These are phyloP conservation scores for Greenwoodochromis staneri DNA, from an alignment of 2,113 vertebrate genomes.

Conservation along the genomic window DNA sequence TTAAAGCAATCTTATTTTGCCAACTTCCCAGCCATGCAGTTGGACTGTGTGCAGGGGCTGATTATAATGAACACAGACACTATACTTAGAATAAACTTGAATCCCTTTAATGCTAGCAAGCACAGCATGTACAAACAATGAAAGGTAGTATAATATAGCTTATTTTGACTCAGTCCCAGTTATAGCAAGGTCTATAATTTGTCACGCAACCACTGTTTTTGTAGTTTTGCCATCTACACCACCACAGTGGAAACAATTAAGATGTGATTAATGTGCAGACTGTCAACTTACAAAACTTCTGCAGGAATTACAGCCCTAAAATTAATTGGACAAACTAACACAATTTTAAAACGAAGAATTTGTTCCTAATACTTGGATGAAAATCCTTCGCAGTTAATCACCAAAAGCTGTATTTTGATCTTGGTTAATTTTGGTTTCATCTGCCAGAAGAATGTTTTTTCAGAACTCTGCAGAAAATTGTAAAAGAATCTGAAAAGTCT, in stretches of 20 bases:
- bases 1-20: background rate
- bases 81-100: background rate
- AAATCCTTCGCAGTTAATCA: background rate
- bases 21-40: background rate
- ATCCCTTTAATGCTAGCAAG: background rate
- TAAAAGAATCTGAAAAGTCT: background rate
- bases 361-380: background rate
- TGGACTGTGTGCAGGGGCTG: background rate
- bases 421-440: background rate
- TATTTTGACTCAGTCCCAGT: background rate
- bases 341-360: background rate
- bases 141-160: background rate
- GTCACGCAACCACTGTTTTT: background rate
- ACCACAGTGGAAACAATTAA: background rate
- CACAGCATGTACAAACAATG: background rate
- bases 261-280: background rate
- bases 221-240: background rate
- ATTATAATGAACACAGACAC: background rate
- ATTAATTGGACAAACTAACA: background rate
- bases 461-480: background rate
- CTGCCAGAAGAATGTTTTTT: background rate
- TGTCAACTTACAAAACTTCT: background rate
- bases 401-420: background rate
- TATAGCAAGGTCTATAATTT: accelerated
- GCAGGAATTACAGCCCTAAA: background rate